These are phyloP conservation scores for Trichomycterus rosablanca DNA, from an alignment of 2,113 vertebrate species.

Conservation along the genomic window DNA sequence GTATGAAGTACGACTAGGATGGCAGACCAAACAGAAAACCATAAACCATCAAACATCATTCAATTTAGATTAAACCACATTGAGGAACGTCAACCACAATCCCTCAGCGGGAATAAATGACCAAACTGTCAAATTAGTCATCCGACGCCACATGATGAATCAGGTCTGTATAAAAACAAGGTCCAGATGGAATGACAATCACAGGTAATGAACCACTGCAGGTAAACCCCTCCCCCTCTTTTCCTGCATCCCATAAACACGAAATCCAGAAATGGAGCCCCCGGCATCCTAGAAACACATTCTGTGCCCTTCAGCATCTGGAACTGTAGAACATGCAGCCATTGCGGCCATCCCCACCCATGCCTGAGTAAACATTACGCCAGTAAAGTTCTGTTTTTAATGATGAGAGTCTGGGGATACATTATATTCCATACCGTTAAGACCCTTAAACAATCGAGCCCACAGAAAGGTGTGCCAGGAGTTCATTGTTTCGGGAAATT, in stretches of 20 bases:
- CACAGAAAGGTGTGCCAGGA: conserved; percentile 23
- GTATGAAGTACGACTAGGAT: background rate
- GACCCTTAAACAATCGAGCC: conserved; percentile 8
- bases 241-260: too few relatives aligned
- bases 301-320: conserved; percentile 22
- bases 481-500: conserved; percentile 23
- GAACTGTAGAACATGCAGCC: conserved; percentile 31
- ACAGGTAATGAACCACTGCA: conserved; percentile 18
- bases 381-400: conserved; percentile 41
- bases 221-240: background rate
- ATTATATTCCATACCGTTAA: conserved; percentile 22
- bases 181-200: conserved; percentile 19
- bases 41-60: conserved; percentile 27
- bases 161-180: conserved; percentile 26
- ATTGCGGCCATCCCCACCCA: conserved; percentile 41
- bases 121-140: conserved; percentile 11
- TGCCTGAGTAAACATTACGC: conserved; percentile 4
- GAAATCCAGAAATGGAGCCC: conserved; percentile 1
- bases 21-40: background rate
- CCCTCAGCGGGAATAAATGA: conserved; percentile 22
- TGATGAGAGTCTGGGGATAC: conserved; percentile 24
- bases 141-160: conserved; percentile 18
- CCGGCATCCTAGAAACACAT: background rate
- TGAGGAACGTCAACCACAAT: conserved; percentile 7
- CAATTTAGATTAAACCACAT: background rate